These are phyloP conservation scores for Aspidoscelis tigris DNA, from an alignment of 2,113 vertebrate species.

Conservation along the genomic window DNA sequence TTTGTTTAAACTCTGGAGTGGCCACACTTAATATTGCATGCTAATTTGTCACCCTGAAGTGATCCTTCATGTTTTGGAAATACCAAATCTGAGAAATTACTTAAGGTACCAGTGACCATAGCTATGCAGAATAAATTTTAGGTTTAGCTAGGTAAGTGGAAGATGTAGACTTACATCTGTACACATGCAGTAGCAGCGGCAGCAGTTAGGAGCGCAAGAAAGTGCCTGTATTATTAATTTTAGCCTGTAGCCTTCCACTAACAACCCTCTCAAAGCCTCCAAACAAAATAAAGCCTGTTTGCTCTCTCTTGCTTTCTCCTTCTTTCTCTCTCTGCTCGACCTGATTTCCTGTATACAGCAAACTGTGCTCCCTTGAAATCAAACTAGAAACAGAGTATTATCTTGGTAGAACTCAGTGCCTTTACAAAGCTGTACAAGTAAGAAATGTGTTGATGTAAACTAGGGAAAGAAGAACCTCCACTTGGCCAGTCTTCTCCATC, in stretches of 20 bases:
- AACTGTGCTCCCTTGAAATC: slow-evolving; percentile 40
- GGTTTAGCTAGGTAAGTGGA: not conserved
- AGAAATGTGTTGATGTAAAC: slow-evolving; percentile 58
- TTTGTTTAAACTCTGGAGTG: not conserved
- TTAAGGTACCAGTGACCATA: not conserved
- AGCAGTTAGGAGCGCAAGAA: slow-evolving; percentile 45
- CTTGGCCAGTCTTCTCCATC: not conserved
- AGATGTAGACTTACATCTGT: slow-evolving; percentile 4
- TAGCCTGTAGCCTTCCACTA: slow-evolving; percentile 50
- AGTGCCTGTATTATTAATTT: slow-evolving; percentile 45
- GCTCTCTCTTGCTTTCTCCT: not conserved
- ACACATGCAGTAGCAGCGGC: slow-evolving; percentile 46
- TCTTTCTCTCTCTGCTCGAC: slow-evolving; percentile 18
- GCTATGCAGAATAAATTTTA: not conserved
- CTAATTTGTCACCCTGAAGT: not conserved
- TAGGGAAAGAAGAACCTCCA: slow-evolving; percentile 49
- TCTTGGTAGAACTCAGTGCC: slow-evolving; percentile 33
- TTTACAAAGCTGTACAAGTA: slow-evolving; percentile 57
- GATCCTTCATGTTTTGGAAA: not conserved
- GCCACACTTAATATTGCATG: not conserved
- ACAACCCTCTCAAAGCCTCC: slow-evolving; percentile 31
- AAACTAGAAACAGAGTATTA: slow-evolving; percentile 40
- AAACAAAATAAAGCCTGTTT: slow-evolving; percentile 5
- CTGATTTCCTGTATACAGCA: not conserved
- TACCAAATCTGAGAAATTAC: not conserved